phyloP scores from a whole-genome alignment of 2,113 vertebrate species.

The Macaca nemestrina region DNA sequence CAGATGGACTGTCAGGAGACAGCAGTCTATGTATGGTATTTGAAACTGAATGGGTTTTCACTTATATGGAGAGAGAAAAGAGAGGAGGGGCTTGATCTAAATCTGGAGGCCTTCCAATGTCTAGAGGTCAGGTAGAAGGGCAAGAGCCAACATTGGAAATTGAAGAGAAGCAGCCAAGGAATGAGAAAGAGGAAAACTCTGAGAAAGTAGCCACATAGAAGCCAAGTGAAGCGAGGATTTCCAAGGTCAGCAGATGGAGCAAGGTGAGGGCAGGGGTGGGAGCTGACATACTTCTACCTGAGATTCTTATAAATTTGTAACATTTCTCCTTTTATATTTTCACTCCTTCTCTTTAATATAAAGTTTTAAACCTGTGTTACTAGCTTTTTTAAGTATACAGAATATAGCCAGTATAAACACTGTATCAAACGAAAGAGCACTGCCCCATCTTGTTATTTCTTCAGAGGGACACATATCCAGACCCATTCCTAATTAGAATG shows the following conservation, averaged over 20 bases:
- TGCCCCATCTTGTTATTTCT: not conserved
- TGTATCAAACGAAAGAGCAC: not conserved
- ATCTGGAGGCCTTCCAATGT: not conserved
- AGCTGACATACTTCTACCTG: not conserved
- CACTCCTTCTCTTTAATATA: not conserved
- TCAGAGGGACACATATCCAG: not conserved
- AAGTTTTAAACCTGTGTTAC: not conserved
- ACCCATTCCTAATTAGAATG: not conserved
- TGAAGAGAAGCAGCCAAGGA: slow-evolving; percentile 51
- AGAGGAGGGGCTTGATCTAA: not conserved
- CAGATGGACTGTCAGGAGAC: not conserved
- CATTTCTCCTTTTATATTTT: not conserved
- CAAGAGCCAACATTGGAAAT: slow-evolving; percentile 17
- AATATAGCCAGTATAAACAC: not conserved
- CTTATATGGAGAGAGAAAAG: not conserved
- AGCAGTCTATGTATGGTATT: not conserved
- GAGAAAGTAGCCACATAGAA: not conserved
- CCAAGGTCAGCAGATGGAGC: slow-evolving; percentile 6
- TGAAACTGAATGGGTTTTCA: not conserved
- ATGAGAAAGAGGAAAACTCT: slow-evolving; percentile 56
- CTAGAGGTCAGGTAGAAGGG: slow-evolving; percentile 34
- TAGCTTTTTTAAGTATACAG: not conserved
- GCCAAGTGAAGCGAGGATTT: not conserved
- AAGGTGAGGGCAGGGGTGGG: not conserved
- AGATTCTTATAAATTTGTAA: not conserved